These are phyloP conservation scores for Tillus elongatus DNA, from an alignment of 2,888 invertebrate genomes.

Conservation along the genomic window DNA sequence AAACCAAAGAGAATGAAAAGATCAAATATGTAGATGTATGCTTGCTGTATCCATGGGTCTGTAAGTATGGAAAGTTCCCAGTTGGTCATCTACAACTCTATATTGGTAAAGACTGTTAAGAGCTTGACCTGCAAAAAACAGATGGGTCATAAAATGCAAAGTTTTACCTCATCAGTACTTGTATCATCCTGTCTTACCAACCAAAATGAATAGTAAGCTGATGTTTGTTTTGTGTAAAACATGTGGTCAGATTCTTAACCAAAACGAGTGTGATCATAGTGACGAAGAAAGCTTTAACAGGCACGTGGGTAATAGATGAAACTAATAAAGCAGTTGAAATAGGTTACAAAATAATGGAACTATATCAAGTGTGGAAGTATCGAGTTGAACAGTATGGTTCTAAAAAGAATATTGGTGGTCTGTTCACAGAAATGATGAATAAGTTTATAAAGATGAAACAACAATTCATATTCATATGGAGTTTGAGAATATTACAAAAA, in stretches of 20 bases:
- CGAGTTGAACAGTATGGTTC: constrained; percentile 21
- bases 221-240: not conserved
- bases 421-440: constrained; percentile 28
- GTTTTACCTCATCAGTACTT: constrained; percentile 19
- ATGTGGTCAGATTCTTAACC: constrained; percentile 17
- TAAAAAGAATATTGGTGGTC: constrained; percentile 16
- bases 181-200: constrained; percentile 28
- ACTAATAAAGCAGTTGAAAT: not conserved
- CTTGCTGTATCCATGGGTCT: constrained; percentile 27
- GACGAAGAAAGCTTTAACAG: constrained; percentile 1
- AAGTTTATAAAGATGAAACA: constrained; percentile 24
- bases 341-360: not conserved
- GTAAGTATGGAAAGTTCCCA: constrained; percentile 25
- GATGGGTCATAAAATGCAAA: constrained; percentile 14
- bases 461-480: constrained; percentile 17
- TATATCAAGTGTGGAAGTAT: constrained; percentile 32
- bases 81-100: constrained; percentile 25
- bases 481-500: constrained; percentile 16
- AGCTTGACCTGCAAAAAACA: constrained; percentile 10
- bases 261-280: constrained; percentile 7
- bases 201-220: constrained; percentile 12
- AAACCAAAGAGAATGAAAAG: constrained; percentile 15
- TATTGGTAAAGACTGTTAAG: constrained; percentile 18
- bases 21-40: constrained; percentile 26
- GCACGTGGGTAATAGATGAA: not conserved